Evolutionary conservation across 2,113 vertebrate genomes (phyloP).

Genomic region (Petrocephalus zakoni): DNA sequence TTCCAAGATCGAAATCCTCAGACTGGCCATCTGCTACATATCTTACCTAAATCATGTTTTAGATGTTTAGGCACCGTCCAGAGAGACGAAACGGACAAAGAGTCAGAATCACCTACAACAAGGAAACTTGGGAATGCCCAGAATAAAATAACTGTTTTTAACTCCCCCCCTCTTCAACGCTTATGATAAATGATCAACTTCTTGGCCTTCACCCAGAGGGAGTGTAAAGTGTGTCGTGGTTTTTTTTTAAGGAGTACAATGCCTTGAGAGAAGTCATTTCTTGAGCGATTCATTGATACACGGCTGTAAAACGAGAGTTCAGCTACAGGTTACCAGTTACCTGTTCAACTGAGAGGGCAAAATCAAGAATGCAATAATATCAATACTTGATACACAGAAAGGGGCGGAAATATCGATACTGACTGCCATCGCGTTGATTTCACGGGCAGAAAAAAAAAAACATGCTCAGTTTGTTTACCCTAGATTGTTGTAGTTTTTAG

Average conservation of each 20-base stretch:
- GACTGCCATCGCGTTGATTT: not conserved
- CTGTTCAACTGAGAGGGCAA: not conserved
- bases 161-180: not conserved
- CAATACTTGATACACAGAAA: not conserved
- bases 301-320: not conserved
- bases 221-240: not conserved
- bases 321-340: not conserved
- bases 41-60: constrained; percentile 80
- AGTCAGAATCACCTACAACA: not conserved
- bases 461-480: not conserved
- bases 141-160: not conserved
- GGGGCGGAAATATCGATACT: not conserved
- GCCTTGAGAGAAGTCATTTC: not conserved
- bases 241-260: not conserved
- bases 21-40: constrained; percentile 79
- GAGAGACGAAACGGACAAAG: not conserved
- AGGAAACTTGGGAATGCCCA: constrained; percentile 3
- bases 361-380: constrained; percentile 14
- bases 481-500: not conserved
- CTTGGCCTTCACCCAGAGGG: not conserved
- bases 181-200: not conserved
- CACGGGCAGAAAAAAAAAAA: not conserved
- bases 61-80: constrained; percentile 64
- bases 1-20: constrained; percentile 77
- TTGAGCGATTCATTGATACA: not conserved